phyloP scores from a whole-genome alignment of 37 sponge, comb jelly and placozoan species.

The Petrosia ficiformis region DNA sequence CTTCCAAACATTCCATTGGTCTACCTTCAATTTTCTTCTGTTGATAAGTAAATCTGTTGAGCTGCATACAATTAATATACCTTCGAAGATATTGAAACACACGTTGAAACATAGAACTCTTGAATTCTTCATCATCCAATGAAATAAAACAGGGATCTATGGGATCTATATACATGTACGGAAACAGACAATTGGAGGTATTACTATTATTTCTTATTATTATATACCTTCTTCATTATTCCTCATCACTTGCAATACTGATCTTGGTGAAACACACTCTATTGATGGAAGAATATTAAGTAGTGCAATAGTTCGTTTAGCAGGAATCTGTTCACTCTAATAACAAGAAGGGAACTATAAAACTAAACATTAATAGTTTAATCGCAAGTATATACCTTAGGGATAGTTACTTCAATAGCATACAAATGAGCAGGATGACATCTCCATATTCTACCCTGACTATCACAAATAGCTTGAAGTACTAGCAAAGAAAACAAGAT shows the following conservation, averaged over 20 bases:
- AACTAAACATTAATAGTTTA: background rate
- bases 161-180: too few relatives aligned
- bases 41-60: conserved; percentile 34
- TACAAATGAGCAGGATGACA: conserved; percentile 31
- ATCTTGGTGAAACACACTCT: conserved; percentile 20
- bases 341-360: too few relatives aligned
- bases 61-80: background rate
- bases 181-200: background rate
- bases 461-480: conserved; percentile 26
- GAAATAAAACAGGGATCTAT: background rate
- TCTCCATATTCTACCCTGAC: conserved; percentile 57
- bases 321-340: background rate
- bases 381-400: background rate
- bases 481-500: conserved; percentile 49
- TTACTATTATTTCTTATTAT: too few relatives aligned
- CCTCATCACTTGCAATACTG: background rate
- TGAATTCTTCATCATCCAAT: conserved; percentile 43
- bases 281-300: conserved; percentile 35
- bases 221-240: background rate
- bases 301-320: background rate
- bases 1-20: conserved; percentile 21
- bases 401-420: conserved; percentile 26
- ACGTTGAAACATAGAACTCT: conserved; percentile 42
- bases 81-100: conserved; percentile 69
- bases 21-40: conserved; percentile 20